Base-by-base conservation (phyloP, 2,888 invertebrate genomes). In the Tillus elongatus region DNA sequence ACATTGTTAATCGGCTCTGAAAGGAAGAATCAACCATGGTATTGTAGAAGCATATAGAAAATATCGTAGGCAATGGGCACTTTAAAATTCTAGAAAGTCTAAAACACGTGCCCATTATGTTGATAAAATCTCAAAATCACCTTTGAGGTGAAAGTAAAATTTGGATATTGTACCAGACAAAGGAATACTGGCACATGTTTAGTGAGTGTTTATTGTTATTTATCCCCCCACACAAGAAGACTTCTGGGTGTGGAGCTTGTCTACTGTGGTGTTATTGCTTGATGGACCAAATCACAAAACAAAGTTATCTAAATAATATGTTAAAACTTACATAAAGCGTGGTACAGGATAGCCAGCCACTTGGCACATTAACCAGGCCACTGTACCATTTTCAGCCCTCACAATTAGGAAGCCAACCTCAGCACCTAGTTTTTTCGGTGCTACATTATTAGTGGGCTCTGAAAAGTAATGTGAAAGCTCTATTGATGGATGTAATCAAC, bases 341-440 rank as follows among this genome's bases (percentile, higher is more conserved):
- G 82, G 82, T 45, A 74, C 74, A 42, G 82, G 82, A 60, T 70
- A 81, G 54, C 77, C 79, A 58, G 77, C 75, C 46, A 71, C 71
- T 53, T 70, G 70, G 49, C 82, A 82, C 47, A 75, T 74, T 61
- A 82, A 65, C 60, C 75, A 78, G 43, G 74, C 73, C 51, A 70
- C 66, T 50, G 63, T 62, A 44, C 60, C 66, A 56, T 62, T 62
- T 39, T 61, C 59, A 51, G 76, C 71, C 61, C 63, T 66, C 56
- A 75, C 61, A 48, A 78, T 72, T 58, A 75, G 75, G 69, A 75
- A 75, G 58, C 79, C 62, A 47, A 62, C 59, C 45, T 74, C 69
- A 52, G 72, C 71, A 45, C 73, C 69, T 51, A 72, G 70, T 60
- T 74, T 72, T 57, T 74, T 72, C 44, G 76, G 76, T 43, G 71